phyloP scores from a whole-genome alignment of 53 echinoderm and acorn worm species.

The Henricia sp. region DNA sequence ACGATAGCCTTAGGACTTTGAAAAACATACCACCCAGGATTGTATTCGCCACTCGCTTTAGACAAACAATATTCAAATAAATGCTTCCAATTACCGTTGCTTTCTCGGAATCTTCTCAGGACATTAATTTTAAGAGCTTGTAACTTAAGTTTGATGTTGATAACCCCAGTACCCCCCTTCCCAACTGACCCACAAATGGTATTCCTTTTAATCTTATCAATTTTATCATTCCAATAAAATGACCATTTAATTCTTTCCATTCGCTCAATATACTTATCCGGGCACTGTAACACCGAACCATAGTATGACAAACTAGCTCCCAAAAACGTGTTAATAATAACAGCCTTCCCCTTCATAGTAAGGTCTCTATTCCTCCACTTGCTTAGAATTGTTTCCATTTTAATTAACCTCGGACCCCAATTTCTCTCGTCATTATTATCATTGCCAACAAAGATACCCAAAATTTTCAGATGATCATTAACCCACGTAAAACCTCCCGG shows the following conservation, averaged over 20 bases:
- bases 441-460: conserved; percentile 1
- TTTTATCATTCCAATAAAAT: conserved; percentile 1
- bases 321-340: conserved; percentile 1
- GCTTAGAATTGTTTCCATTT: conserved; percentile 6
- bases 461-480: not conserved
- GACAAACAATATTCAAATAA: conserved; percentile 2
- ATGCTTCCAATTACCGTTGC: not conserved
- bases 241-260: conserved; percentile 12
- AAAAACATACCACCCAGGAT: not conserved
- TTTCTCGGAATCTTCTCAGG: not conserved
- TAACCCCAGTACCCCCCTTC: not conserved
- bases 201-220: not conserved
- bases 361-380: not conserved
- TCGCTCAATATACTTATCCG: not conserved
- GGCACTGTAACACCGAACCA: not conserved
- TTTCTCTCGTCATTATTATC: not conserved
- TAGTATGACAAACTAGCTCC: not conserved
- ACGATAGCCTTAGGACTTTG: not conserved
- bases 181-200: not conserved
- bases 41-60: not conserved
- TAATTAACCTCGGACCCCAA: not conserved
- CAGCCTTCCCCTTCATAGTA: conserved; percentile 1
- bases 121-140: not conserved
- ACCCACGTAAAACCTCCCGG: conserved; percentile 4
- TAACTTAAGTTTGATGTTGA: not conserved